Base-by-base conservation (phyloP, 2,113 vertebrate genomes). In the Propithecus coquereli region DNA sequence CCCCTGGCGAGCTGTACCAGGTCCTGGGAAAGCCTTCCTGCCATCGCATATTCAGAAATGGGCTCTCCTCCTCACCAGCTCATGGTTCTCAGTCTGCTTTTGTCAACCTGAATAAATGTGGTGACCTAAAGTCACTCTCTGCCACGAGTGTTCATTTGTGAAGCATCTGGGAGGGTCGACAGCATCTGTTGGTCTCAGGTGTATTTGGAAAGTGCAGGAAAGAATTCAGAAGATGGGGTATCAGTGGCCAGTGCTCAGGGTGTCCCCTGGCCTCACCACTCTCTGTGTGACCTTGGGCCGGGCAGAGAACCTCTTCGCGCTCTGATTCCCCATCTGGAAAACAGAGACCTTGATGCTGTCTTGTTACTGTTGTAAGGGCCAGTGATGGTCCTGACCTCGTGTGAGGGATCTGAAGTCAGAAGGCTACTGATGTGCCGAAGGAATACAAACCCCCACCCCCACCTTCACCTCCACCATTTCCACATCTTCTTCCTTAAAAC, bases 221-320 rank as follows among this genome's bases (percentile, higher is more conserved):
- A 54, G 70, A 71, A 92, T 61, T 71, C 17, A 47, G 32, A 80
- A 59, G 8, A 20, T 52, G 16, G 16, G 8, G 10, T 10, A 50
- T 59, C 0, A 0, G n/a, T 9, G 18, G 30, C 30, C 30, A 32
- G 52, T 10, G 8, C 23, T 3, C 37, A 5, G 54, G 47, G 10
- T 17, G 37, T 79, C 12, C 43, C 45, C 14, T 50, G n/a, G 17
- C 3, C 32, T 25, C 40, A 40, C 37, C 25, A 12, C 17, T 80
- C 8, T 68, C n/a, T 65, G 45, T 57, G 65, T 59, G 59, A 81
- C 50, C 43, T 40, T 27, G 5, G 27, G 14, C 59, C 71, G 82
- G 30, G 32, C 34, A 23, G 0, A 90, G 32, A 63, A 57, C 9
- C n/a, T 61, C 23, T 50, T n/a, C 50, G 25, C 40, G 61, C 45